A percentile compares a stretch with the other conserved stretches of the same genome.
These are phyloP conservation scores for Sorex maritimensis DNA, from an alignment of 2,797 vertebrate species.

Conservation along the genomic window DNA sequence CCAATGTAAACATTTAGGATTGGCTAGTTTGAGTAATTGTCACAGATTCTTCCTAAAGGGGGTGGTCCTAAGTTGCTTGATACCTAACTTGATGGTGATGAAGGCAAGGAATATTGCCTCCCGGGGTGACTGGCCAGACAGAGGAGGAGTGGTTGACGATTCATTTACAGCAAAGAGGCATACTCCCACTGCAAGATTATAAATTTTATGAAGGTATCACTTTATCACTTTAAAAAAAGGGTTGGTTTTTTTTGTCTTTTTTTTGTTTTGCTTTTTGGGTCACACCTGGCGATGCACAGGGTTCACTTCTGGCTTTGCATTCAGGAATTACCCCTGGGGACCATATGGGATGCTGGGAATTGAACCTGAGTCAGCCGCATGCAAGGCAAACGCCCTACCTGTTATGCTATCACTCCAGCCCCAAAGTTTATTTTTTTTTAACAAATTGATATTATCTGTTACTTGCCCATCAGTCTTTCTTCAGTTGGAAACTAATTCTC, in stretches of 20 bases:
- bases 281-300: too few species aligned
- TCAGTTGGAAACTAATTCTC: conserved; percentile 40
- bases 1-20: background rate
- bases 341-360: too few species aligned
- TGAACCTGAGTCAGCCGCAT: too few species aligned
- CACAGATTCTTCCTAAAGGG: background rate
- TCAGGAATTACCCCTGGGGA: too few species aligned
- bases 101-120: conserved; percentile 32
- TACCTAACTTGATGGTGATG: background rate
- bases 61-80: background rate
- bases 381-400: too few species aligned
- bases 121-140: background rate
- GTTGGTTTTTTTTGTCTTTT: too few species aligned
- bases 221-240: background rate
- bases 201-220: conserved; percentile 26
- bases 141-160: background rate
- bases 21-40: background rate
- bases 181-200: background rate
- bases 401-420: too few species aligned
- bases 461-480: conserved; percentile 43
- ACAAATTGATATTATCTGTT: background rate
- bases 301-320: too few species aligned
- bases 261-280: too few species aligned
- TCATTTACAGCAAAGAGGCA: background rate
- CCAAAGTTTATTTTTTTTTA: background rate